Percentiles rank a stretch among this genome's conserved stretches.
phyloP scores from a whole-genome alignment of 2,797 vertebrate genomes.

The Acomys russatus region DNA sequence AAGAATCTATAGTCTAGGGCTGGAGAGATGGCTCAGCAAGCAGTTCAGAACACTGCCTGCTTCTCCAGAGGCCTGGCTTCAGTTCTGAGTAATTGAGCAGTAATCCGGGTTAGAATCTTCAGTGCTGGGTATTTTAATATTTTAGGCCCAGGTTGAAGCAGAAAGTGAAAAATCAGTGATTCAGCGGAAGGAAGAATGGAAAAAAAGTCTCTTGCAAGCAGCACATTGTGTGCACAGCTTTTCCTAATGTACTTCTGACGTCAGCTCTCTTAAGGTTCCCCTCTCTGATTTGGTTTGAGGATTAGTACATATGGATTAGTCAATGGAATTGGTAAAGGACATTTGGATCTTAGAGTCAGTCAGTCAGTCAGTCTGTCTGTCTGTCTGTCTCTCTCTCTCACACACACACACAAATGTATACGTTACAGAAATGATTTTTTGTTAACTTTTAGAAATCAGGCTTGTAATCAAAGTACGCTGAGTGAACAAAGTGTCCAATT shows the following conservation, averaged over 20 bases:
- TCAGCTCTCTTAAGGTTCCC: background rate
- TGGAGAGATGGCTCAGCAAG: background rate
- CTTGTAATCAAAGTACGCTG: constrained; percentile 49
- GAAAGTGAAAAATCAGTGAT: constrained; percentile 30
- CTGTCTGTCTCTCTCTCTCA: no score
- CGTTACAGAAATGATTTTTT: constrained; percentile 24
- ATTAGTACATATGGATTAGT: background rate
- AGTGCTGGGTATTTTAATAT: background rate
- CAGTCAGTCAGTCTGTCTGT: no score
- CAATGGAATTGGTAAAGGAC: constrained; percentile 28
- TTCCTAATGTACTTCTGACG: constrained; percentile 31
- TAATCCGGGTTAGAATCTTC: background rate
- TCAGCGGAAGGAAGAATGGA: background rate
- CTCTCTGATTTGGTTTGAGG: background rate
- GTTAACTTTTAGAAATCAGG: constrained; percentile 18
- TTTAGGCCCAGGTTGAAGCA: constrained; percentile 56
- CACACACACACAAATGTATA: background rate
- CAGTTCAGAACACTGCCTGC: background rate
- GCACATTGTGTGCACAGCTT: background rate
- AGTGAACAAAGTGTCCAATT: background rate
- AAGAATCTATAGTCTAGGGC: background rate
- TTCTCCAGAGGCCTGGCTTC: background rate
- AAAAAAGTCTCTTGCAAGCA: background rate
- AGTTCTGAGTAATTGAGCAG: background rate
- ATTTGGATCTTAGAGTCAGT: constrained; percentile 35